Percentiles rank a stretch among this genome's conserved stretches.
Conservation (phyloP, 2,797 vertebrate genomes). For the Manis crassicaudata region DNA sequence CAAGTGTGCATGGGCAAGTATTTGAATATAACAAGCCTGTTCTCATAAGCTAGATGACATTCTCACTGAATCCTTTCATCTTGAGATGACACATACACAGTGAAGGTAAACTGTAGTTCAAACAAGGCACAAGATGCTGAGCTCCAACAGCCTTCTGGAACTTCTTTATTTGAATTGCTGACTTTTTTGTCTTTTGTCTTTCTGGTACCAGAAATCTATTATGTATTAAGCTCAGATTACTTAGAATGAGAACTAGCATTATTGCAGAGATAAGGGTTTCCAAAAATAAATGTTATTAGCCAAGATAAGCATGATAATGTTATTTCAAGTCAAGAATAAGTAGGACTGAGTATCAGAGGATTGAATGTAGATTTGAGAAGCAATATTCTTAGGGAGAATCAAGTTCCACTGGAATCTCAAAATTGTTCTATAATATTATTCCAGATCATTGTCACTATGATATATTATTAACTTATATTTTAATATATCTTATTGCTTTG, state of each 20-base stretch:
- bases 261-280: neutral
- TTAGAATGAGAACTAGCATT: constrained; percentile 48
- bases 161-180: constrained; percentile 32
- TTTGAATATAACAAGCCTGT: neutral
- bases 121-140: neutral
- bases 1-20: neutral
- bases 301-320: constrained; percentile 42
- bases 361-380: neutral
- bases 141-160: neutral
- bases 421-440: constrained; percentile 41
- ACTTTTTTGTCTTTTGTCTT: constrained; percentile 16
- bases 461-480: constrained; percentile 15
- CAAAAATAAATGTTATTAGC: constrained; percentile 52
- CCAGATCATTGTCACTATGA: neutral
- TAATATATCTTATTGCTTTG: constrained; percentile 37
- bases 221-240: constrained; percentile 27
- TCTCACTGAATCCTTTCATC: constrained; percentile 17
- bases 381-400: constrained; percentile 42
- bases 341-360: neutral
- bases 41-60: constrained; percentile 1
- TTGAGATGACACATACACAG: neutral
- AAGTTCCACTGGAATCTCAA: constrained; percentile 25
- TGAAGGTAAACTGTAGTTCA: neutral
- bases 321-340: neutral
- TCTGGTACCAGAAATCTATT: constrained; percentile 49